phyloP scores from a whole-genome alignment of 2,888 invertebrate genomes.

The Sipha maydis region DNA sequence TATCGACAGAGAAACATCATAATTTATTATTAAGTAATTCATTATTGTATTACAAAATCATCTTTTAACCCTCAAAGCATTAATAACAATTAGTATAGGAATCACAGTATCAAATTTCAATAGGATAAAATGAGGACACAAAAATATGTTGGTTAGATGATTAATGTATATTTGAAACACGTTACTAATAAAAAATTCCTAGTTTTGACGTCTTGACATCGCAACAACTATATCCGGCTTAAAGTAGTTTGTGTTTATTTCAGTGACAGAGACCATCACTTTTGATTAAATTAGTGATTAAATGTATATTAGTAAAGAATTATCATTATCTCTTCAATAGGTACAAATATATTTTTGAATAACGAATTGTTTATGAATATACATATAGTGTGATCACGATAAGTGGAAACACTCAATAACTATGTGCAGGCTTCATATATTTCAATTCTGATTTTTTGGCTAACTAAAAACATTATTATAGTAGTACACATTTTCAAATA shows the following conservation, averaged over 20 bases:
- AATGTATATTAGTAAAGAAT: background rate
- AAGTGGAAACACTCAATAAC: no score
- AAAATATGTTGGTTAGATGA: constrained; percentile 32
- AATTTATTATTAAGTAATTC: no score
- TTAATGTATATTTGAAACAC: constrained; percentile 43
- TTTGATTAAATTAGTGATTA: background rate
- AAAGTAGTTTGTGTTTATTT: background rate
- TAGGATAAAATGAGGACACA: background rate
- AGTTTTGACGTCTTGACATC: constrained; percentile 1
- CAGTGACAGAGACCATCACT: background rate
- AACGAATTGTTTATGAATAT: no score
- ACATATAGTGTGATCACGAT: no score
- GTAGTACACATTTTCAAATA: no score
- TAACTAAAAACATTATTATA: no score
- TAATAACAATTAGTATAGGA: constrained; percentile 1
- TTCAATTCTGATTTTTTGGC: no score
- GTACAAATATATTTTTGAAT: no score
- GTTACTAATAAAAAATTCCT: constrained; percentile 16
- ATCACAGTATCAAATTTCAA: background rate
- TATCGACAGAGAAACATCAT: no score
- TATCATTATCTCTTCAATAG: no score
- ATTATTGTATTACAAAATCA: no score
- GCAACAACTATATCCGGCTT: background rate
- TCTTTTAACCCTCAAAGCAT: background rate
- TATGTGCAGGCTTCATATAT: no score